Evolutionary conservation across 2,113 vertebrate genomes (phyloP).

Genomic region (Suricata suricatta): DNA sequence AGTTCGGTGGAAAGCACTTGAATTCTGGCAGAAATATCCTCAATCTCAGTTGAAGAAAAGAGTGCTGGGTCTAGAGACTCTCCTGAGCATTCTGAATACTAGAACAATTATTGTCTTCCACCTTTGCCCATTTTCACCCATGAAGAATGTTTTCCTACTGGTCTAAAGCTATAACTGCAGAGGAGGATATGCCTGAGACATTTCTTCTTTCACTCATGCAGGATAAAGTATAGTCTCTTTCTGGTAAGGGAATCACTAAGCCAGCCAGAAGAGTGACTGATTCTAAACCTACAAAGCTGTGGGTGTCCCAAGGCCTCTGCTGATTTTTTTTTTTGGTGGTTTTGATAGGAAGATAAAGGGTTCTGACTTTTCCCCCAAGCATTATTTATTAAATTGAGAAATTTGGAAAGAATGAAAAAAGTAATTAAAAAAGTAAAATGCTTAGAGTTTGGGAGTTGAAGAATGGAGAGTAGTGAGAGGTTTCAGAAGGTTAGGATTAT

Average conservation of each 20-base stretch:
- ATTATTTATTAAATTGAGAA: neutral
- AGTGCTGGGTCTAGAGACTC: neutral
- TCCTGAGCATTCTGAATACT: neutral
- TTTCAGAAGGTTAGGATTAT: conserved; percentile 23
- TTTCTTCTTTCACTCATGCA: neutral
- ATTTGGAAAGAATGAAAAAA: neutral
- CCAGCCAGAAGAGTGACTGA: neutral
- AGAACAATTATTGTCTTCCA: neutral
- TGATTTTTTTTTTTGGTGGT: neutral
- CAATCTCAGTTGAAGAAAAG: neutral
- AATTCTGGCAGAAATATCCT: neutral
- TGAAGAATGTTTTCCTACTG: neutral
- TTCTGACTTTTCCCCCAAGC: neutral
- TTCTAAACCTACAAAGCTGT: neutral
- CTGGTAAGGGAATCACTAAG: neutral
- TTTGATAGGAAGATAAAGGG: neutral
- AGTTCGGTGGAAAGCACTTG: too few species aligned
- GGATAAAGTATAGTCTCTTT: neutral
- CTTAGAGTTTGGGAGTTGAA: neutral
- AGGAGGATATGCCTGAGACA: neutral
- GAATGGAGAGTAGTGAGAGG: neutral
- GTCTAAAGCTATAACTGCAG: neutral
- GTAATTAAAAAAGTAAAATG: neutral
- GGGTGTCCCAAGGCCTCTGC: neutral
- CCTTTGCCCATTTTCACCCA: neutral